Evolutionary conservation across 2,888 invertebrate species (phyloP), one percentile per base, ranked within the genome.

Genomic region (Chymomyza caudatula): DNA sequence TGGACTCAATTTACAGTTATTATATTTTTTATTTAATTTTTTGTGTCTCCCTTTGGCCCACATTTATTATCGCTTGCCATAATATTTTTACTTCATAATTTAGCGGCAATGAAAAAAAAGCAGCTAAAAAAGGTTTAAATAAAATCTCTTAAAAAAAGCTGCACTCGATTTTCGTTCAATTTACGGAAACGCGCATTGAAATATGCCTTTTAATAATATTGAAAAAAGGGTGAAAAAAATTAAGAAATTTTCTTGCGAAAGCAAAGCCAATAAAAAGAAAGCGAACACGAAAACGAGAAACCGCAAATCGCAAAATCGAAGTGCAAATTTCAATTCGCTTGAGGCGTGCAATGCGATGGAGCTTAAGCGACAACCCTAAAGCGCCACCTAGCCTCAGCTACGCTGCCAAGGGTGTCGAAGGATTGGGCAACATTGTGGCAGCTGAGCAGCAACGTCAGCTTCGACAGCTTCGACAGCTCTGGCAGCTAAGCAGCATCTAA

Each of bases 51-150:
- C 57, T 54, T 47, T 56, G 44, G 57, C 23, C 63, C 59, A 69
- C 73, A 69, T 77, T 78, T 69, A 75, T 83, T 83, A 83, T 83
- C 71, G 2, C 73, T 80, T 69, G 84, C 76, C 80, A 83, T 80
- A 78, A 84, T 84, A 79, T 84, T 84, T 84, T 78, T 57, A 65
- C 67, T 65, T 71, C 55, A 77, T 77, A 77, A 80, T 73, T 75
- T 71, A 65, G 71, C 59, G 25, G 42, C 54, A 67, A 47, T 57
- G 17, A 57, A 57, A 19, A 11, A 56, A 63, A 44, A 51, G 71
- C 56, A 49, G 13, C 52, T 4, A 52, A 52, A 22, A 19, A 6
- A 22, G 13, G 11, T 22, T 52, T 13, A 13, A 52, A 23, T 13
- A 52, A 1, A 54, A 54, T n/a, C n/a, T n/a, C n/a, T n/a, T n/a